phyloP scores from a whole-genome alignment of 2,888 invertebrate genomes.

The Aphelenchoides bicaudatus region DNA sequence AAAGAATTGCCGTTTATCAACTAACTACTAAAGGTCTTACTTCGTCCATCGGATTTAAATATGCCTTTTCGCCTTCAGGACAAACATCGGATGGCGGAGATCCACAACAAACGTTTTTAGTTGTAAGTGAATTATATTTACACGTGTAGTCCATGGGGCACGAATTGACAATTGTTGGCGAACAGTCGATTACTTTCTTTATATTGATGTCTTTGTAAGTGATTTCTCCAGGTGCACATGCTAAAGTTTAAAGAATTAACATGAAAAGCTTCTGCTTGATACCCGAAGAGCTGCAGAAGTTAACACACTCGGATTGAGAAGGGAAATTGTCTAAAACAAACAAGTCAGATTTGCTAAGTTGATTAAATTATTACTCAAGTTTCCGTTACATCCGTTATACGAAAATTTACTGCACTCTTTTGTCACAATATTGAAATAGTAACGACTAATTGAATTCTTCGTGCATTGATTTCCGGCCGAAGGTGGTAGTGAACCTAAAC shows the following conservation, averaged over 20 bases:
- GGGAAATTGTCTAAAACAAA: constrained; percentile 44
- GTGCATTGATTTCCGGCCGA: constrained; percentile 53
- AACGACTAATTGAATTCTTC: constrained; percentile 43
- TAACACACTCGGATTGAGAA: constrained; percentile 50
- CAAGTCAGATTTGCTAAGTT: constrained; percentile 38
- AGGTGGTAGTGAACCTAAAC: constrained; percentile 52
- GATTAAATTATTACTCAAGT: constrained; percentile 41
- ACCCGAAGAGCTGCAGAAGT: constrained; percentile 54
- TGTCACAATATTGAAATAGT: constrained; percentile 56
- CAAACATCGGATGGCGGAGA: constrained; percentile 39
- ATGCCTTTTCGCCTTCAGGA: constrained; percentile 51
- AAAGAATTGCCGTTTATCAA: too few species aligned
- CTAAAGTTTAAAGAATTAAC: constrained; percentile 25
- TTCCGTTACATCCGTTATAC: constrained; percentile 53
- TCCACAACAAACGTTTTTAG: constrained; percentile 54
- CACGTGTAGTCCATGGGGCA: constrained; percentile 56
- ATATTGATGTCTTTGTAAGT: constrained; percentile 52
- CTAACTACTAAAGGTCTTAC: too few species aligned
- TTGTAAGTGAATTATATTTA: constrained; percentile 44
- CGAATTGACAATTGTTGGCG: constrained; percentile 36
- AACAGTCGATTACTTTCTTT: constrained; percentile 33
- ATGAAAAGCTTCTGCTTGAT: not conserved
- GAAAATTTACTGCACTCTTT: constrained; percentile 49
- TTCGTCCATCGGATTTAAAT: constrained; percentile 54
- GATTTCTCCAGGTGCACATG: constrained; percentile 52